A percentile compares a stretch with the other conserved stretches of the same genome.
These are phyloP conservation scores for Chlorocebus sabaeus DNA, from an alignment of 2,113 vertebrate species.

Conservation along the genomic window DNA sequence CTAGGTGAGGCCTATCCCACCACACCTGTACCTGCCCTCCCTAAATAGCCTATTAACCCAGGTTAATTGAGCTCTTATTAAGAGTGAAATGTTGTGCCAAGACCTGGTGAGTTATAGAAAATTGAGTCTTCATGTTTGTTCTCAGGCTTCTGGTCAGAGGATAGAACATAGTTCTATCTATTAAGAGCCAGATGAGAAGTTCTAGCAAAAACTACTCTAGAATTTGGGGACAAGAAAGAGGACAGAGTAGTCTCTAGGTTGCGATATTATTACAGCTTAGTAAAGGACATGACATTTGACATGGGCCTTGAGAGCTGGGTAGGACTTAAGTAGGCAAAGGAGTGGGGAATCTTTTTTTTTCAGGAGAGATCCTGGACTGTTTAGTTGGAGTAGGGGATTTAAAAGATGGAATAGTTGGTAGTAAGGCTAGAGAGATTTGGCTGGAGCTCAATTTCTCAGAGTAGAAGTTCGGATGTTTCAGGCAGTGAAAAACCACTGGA, in stretches of 20 bases:
- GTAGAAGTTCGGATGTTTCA: conserved; percentile 12
- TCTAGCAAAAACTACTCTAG: background rate
- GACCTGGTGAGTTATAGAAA: background rate
- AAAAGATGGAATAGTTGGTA: background rate
- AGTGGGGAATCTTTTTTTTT: background rate
- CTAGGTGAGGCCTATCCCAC: conserved; percentile 83
- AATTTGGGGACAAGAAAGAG: background rate
- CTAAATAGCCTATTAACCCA: background rate
- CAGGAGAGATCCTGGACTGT: background rate
- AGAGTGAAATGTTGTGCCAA: background rate
- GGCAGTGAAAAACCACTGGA: background rate
- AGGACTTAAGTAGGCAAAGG: background rate
- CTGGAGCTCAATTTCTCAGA: background rate
- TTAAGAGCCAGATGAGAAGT: conserved; percentile 1
- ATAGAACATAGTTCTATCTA: background rate
- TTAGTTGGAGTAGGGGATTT: conserved; percentile 36
- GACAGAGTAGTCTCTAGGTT: background rate
- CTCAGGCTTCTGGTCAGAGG: background rate
- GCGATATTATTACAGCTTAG: background rate
- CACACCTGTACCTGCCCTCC: background rate
- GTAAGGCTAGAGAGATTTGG: conserved; percentile 11
- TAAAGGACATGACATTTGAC: background rate
- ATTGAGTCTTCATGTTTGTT: conserved; percentile 8
- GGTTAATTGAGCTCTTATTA: conserved; percentile 3
- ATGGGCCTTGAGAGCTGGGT: background rate